Evolutionary conservation across 2,797 vertebrate species (phyloP).

Genomic region (Pipistrellus kuhlii): DNA sequence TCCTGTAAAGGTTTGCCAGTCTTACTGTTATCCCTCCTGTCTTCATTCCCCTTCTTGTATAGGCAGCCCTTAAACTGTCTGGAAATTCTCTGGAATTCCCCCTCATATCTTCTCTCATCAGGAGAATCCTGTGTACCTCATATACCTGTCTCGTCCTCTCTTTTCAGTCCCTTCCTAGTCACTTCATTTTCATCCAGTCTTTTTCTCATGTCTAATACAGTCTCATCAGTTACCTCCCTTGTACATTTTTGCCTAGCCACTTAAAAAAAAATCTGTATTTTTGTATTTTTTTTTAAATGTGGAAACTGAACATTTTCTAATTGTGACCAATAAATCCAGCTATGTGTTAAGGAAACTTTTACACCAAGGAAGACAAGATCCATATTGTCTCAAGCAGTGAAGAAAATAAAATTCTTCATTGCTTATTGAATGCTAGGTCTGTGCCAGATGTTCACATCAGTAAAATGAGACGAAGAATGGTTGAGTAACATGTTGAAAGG

Average conservation of each 20-base stretch:
- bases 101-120: neutral
- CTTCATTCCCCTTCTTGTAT: neutral
- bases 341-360: neutral
- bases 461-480: neutral
- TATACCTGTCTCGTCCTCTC: neutral
- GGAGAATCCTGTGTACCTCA: neutral
- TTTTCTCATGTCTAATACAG: neutral
- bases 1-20: neutral
- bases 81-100: conserved; percentile 11
- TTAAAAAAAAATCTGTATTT: neutral
- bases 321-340: neutral
- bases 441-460: neutral
- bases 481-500: conserved; percentile 2
- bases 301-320: conserved; percentile 41
- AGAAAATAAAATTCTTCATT: neutral
- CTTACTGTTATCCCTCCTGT: neutral
- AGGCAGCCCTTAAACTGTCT: neutral
- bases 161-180: neutral
- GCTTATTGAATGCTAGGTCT: neutral
- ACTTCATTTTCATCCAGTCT: neutral
- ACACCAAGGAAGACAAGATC: neutral
- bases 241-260: conserved; percentile 27
- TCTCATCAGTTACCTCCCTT: neutral
- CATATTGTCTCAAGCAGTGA: conserved; percentile 2
- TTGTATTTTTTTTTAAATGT: neutral